These are phyloP conservation scores for Amblyjoppa fuscipennis DNA, from an alignment of 2,888 invertebrate genomes.

Conservation along the genomic window DNA sequence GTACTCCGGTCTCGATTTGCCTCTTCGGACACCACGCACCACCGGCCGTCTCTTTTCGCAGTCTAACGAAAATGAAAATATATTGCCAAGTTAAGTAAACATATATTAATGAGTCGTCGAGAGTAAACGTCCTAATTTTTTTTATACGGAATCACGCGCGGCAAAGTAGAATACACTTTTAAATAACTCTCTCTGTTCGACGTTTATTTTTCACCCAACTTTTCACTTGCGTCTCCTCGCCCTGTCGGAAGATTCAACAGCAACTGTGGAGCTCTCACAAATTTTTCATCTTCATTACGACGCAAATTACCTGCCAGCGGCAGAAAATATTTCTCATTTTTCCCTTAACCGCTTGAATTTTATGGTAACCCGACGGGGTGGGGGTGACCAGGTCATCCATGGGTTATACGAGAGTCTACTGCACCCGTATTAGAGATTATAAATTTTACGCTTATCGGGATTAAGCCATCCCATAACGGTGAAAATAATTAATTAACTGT, in stretches of 20 bases:
- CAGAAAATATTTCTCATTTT: slow-evolving; percentile 38
- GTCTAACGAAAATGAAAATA: slow-evolving; percentile 84
- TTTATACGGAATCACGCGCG: background rate
- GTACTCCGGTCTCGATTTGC: slow-evolving; percentile 88
- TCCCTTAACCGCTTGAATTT: slow-evolving; percentile 49
- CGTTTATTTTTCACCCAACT: background rate
- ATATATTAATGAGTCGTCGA: background rate
- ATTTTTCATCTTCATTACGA: slow-evolving; percentile 52
- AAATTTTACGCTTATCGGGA: background rate
- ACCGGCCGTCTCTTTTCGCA: slow-evolving; percentile 89
- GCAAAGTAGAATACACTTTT: slow-evolving; percentile 32
- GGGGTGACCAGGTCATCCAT: background rate
- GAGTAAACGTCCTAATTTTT: background rate
- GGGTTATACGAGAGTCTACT: slow-evolving; percentile 1
- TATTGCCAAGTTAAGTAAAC: background rate
- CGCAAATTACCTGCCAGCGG: slow-evolving; percentile 51
- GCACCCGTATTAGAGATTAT: slow-evolving; percentile 9
- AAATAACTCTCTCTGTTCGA: slow-evolving; percentile 25
- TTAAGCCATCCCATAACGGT: background rate
- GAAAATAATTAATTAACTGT: background rate
- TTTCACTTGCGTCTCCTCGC: slow-evolving; percentile 3
- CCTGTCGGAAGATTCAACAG: slow-evolving; percentile 16
- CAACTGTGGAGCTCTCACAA: slow-evolving; percentile 11
- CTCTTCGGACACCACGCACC: slow-evolving; percentile 93
- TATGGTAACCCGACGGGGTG: background rate